phyloP scores from a whole-genome alignment of 2,797 vertebrate species.

The Enteromius paludinosus region DNA sequence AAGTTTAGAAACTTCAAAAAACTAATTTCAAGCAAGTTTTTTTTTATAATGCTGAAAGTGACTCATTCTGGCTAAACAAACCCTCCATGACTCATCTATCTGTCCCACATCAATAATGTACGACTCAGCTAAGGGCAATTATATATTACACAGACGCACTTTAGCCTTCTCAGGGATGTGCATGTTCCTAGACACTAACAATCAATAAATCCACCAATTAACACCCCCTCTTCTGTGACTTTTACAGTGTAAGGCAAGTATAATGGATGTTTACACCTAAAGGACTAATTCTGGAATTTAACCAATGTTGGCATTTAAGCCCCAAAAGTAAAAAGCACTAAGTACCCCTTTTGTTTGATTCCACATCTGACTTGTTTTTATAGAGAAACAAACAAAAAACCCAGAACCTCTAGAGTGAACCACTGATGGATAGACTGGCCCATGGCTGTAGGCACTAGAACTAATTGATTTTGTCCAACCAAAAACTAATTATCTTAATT shows the following conservation, averaged over 20 bases:
- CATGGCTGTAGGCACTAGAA: slow-evolving; percentile 3
- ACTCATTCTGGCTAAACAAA: slow-evolving; percentile 42
- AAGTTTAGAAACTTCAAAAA: not conserved
- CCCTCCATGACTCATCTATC: slow-evolving; percentile 8
- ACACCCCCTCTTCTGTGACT: slow-evolving; percentile 16
- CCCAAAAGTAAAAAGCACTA: slow-evolving; percentile 32
- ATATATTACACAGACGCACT: slow-evolving; percentile 16
- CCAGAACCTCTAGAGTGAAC: not conserved
- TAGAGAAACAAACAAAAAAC: not conserved
- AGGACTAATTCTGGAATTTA: slow-evolving; percentile 21
- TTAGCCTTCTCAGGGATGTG: slow-evolving; percentile 19
- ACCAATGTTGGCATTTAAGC: slow-evolving; percentile 39
- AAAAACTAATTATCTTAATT: slow-evolving; percentile 17
- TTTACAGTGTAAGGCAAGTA: slow-evolving; percentile 25
- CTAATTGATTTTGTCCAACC: slow-evolving; percentile 14
- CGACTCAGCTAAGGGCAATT: slow-evolving; percentile 38
- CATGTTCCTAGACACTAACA: slow-evolving; percentile 24
- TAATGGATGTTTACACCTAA: slow-evolving; percentile 23
- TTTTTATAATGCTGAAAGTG: not conserved
- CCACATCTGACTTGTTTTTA: slow-evolving; percentile 17
- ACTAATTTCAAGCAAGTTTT: not conserved
- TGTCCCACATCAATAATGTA: slow-evolving; percentile 38
- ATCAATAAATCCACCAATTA: slow-evolving; percentile 40
- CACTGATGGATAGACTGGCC: slow-evolving; percentile 13
- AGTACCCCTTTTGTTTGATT: slow-evolving; percentile 11